Evolutionary conservation across 2,888 invertebrate genomes (phyloP), one percentile per base, ranked within the genome.

Genomic region (Xanthorhoe designata): DNA sequence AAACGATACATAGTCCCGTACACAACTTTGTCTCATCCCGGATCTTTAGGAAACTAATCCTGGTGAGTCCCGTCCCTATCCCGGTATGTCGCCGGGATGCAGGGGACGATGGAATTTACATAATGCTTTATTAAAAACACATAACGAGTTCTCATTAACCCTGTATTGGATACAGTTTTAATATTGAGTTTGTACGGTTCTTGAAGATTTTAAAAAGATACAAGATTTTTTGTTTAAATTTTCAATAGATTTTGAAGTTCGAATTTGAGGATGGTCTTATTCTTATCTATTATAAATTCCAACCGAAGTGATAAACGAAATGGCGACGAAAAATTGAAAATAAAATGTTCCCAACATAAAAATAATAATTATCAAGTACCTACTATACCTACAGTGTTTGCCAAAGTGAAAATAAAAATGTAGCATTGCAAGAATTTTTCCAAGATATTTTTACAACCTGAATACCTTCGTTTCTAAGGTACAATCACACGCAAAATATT

Each of bases 61-160:
- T 47, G 32, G 61, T 13, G 29, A 53, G 32, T 50, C 55, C 45
- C 60, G 62, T 47, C 68, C 61, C 69, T 66, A 66, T 47, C 55
- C 55, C 69, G 49, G 57, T 64, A 61, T 69, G 68, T 64, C 55
- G 60, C 64, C 61, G 62, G 63, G 67, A 70, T 66, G 66, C 68
- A 70, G 70, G 72, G 58, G 51, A 63, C 50, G 64, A 66, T 69
- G 54, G 59, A 69, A 81, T 84, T 81, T 78, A 72, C 83, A 82
- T 84, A 80, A 82, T 80, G 77, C 51, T 78, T 78, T 81, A 82
- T 82, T 81, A 78, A 80, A 82, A 81, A 78, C 76, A 75, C 72
- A 76, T 77, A 80, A 80, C 74, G 66, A 61, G 64, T 51, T 72
- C 74, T 78, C 77, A 80, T 82, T 76, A 80, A 69, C 71, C 57